Evolutionary conservation across 1,140 invertebrate genomes (phyloP).

Genomic region (Drosophila lacertosa): DNA sequence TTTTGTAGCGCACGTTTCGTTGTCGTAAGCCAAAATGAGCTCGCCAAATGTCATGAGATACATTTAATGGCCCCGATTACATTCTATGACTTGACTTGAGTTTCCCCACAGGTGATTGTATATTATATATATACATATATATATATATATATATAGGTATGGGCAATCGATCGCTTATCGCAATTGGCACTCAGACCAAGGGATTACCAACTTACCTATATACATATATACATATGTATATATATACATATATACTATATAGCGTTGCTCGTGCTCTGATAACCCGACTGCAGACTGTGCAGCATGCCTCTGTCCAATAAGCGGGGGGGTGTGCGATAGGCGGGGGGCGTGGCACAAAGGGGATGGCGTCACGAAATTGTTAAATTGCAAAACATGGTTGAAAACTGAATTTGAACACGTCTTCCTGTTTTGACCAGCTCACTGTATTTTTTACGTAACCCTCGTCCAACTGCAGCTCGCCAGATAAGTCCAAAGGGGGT

Average conservation of each 20-base stretch:
- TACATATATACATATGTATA: constrained; percentile 9
- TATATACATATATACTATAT: neutral
- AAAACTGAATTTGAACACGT: constrained; percentile 74
- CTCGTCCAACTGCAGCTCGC: neutral
- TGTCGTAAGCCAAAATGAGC: constrained; percentile 33
- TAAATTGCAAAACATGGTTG: constrained; percentile 27
- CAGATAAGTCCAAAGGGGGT: constrained; percentile 1
- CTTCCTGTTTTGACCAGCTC: constrained; percentile 60
- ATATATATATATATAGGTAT: neutral
- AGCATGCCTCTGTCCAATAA: constrained; percentile 22
- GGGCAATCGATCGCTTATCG: constrained; percentile 50
- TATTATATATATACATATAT: neutral
- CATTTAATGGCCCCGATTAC: constrained; percentile 68
- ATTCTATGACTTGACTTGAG: constrained; percentile 49
- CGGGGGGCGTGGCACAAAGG: no score
- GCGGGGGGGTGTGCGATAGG: no score
- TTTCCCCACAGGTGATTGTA: constrained; percentile 2
- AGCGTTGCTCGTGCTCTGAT: constrained; percentile 1
- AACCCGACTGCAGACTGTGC: constrained; percentile 25
- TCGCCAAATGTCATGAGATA: constrained; percentile 53
- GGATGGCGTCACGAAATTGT: constrained; percentile 6
- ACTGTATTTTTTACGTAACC: no score
- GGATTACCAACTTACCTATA: constrained; percentile 38
- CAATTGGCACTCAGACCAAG: constrained; percentile 25
- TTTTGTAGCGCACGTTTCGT: constrained; percentile 36